phyloP scores from a whole-genome alignment of 2,888 invertebrate species.

The Athalia rosae region DNA sequence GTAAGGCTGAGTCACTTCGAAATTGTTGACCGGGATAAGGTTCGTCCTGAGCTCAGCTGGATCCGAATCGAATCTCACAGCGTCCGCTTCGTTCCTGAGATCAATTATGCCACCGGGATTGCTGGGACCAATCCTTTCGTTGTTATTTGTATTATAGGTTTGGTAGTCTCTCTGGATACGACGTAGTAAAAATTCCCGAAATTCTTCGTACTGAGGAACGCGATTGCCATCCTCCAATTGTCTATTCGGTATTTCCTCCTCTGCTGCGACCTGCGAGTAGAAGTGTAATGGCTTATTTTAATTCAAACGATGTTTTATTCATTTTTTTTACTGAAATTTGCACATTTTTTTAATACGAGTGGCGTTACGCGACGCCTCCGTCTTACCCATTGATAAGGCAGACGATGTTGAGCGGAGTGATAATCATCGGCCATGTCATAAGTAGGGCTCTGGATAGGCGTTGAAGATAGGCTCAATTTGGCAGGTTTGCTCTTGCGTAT shows the following conservation, averaged over 20 bases:
- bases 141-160: constrained; percentile 57
- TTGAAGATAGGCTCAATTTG: constrained; percentile 57
- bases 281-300: neutral
- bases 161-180: constrained; percentile 62
- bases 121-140: constrained; percentile 53
- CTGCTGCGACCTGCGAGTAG: constrained; percentile 62
- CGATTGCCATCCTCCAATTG: constrained; percentile 58
- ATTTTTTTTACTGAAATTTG: neutral
- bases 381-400: constrained; percentile 68
- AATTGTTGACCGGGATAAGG: neutral
- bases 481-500: constrained; percentile 57
- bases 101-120: constrained; percentile 10
- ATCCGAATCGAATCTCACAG: neutral
- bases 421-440: constrained; percentile 64
- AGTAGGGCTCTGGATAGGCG: constrained; percentile 61
- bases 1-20: constrained; percentile 12
- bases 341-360: too few relatives aligned
- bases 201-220: constrained; percentile 63
- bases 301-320: constrained; percentile 9
- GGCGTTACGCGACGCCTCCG: too few relatives aligned
- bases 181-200: constrained; percentile 62
- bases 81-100: neutral
- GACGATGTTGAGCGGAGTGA: constrained; percentile 59
- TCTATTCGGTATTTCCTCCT: constrained; percentile 65
- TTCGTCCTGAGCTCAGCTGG: neutral